Evolutionary conservation across 1,140 invertebrate species (phyloP), one percentile per base, ranked within the genome.

Genomic region (Dendroctonus valens): DNA sequence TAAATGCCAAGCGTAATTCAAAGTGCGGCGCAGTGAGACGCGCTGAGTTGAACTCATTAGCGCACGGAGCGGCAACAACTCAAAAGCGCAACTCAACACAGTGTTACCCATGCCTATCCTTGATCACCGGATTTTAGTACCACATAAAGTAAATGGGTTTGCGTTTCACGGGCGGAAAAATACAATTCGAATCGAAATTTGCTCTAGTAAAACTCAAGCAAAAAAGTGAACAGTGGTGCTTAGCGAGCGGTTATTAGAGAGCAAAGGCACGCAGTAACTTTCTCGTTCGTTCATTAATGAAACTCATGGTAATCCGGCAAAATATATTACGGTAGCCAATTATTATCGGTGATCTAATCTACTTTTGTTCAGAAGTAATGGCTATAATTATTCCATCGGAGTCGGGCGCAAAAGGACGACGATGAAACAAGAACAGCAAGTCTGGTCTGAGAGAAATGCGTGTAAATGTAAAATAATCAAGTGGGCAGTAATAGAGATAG

Each of bases 391-490:
- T 71, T 71, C 67, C 70, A 68, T 69, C 68, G 60, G 53, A 67
- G 54, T 62, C 41, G 49, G 52, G 59, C 26, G 59, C 65, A 69
- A 69, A 61, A 67, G 15, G 54, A 68, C 57, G 57, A 68, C 60
- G 15, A 65, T 44, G 64, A 67, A 54, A 62, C 59, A 65, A 67
- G 44, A 61, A 50, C 57, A 64, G 61, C 58, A 59, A 55, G 67
- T 62, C 57, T 59, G 52, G 54, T 46, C 49, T 49, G 61, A 65
- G 64, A 62, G 71, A 72, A 72, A 72, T 72, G 71, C 72, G 72
- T 74, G 72, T 74, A 74, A 74, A 74, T 74, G 72, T 72, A 74
- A 74, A 74, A 74, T 74, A 74, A 74, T 74, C 72, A 71, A 72
- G 72, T 74, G 68, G 71, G 69, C 68, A 61, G 70, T 74, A 74